These are phyloP conservation scores for Caenorhabditis imperialis DNA, from an alignment of 2,888 invertebrate species.

Conservation along the genomic window DNA sequence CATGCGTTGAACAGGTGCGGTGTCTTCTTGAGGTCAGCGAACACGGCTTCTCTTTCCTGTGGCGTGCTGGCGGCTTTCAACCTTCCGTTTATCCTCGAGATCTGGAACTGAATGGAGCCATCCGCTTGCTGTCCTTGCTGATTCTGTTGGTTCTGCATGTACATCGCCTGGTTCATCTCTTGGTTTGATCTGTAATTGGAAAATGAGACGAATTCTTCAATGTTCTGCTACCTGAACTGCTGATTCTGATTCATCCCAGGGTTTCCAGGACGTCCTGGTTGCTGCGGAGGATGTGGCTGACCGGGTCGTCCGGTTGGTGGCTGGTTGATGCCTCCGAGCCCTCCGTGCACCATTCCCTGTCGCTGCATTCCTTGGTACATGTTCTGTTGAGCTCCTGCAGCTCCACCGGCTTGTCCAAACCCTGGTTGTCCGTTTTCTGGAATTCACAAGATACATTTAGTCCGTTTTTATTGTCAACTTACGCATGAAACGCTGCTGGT, in stretches of 20 bases:
- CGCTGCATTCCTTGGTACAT: conserved; percentile 19
- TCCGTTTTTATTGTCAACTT: conserved; percentile 4
- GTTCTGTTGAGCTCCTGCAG: conserved; percentile 9
- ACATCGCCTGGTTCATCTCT: conserved; percentile 31
- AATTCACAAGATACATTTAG: neutral
- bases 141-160: conserved; percentile 13
- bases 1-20: conserved; percentile 96
- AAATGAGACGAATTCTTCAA: neutral
- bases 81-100: conserved; percentile 87
- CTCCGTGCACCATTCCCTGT: conserved; percentile 18
- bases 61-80: conserved; percentile 90
- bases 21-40: conserved; percentile 91
- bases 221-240: neutral
- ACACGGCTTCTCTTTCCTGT: conserved; percentile 85
- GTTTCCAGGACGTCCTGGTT: conserved; percentile 39
- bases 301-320: conserved; percentile 40
- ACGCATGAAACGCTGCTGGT: conserved; percentile 51
- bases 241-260: conserved; percentile 22
- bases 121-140: conserved; percentile 18
- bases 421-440: conserved; percentile 20
- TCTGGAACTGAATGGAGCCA: conserved; percentile 61
- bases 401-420: conserved; percentile 15
- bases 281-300: conserved; percentile 78
- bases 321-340: conserved; percentile 17
- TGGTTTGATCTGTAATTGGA: conserved; percentile 1